Evolutionary conservation across 2,888 invertebrate genomes (phyloP), one percentile per base, ranked within the genome.

Genomic region (Halictus quadricinctus): DNA sequence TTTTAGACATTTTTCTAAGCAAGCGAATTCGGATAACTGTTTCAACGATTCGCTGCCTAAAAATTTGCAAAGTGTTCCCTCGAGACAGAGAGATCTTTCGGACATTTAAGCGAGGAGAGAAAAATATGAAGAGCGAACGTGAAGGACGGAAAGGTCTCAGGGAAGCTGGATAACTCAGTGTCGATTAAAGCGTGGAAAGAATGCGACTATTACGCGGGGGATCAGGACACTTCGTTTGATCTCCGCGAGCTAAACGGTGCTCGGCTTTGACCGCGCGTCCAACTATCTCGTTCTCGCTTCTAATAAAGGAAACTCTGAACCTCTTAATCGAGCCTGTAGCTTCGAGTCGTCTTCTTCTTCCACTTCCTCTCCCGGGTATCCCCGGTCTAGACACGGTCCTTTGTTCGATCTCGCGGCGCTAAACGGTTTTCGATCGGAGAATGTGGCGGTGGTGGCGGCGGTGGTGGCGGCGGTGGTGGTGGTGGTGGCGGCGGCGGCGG

Each of bases 361-460:
- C 18, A 6, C 36, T 18, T 10, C 66, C 29, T 18, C 18, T 18
- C 8, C 66, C 10, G 8, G 8, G 29, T 8, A 66, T 66, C 4
- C 36, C 1, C 36, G 18, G 36, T 66, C 29, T 10, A 66, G 36
- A 66, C 36, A 8, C 18, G 36, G 66, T 36, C 36, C 36, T 36
- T 66, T 66, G 69, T 69, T n/a, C n/a, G 41, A 69, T 69, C 36
- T 36, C 43, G 69, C 41, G 43, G 41, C 69, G 69, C 60, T 76
- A 77, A 76, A 72, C 78, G 78, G 76, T 85, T 72, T 83, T 84
- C 85, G 83, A 89, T 88, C 79, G 73, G 4, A 29, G 18, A 15
- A 7, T 7, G 18, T 18, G 15, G 3, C 13, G 29, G 29, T 29
- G 29, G 29, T 29, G 29, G 29, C 29, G 36, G 36, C 2, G 36